Conservation (phyloP, 2,888 invertebrate species). For the Aethes cnicana region DNA sequence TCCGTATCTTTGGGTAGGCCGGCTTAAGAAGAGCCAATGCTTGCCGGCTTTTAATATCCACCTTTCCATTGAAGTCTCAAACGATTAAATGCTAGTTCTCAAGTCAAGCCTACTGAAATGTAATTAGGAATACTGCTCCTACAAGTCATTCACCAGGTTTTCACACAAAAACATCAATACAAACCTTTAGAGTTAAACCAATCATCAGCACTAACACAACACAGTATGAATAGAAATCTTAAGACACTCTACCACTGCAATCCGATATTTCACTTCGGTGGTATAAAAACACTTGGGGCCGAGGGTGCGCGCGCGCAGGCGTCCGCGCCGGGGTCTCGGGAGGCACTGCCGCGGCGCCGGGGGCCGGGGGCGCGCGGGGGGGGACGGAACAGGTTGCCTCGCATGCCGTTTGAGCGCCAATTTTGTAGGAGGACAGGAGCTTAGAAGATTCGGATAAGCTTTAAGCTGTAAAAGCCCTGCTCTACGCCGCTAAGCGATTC, state of each 20-base stretch:
- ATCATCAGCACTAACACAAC: conserved; percentile 28
- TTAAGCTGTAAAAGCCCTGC: no score
- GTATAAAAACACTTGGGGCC: conserved; percentile 44
- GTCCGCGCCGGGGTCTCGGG: conserved; percentile 56
- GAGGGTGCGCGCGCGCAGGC: conserved; percentile 45
- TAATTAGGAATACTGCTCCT: no score
- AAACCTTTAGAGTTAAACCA: conserved; percentile 73
- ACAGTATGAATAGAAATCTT: no score
- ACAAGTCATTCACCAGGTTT: no score
- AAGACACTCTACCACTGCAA: conserved; percentile 79
- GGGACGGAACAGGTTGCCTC: conserved; percentile 71
- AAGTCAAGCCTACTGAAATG: no score
- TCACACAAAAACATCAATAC: no score
- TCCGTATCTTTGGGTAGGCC: no score
- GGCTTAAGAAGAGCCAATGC: no score
- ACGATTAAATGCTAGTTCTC: no score
- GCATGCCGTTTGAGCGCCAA: conserved; percentile 75
- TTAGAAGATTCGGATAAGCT: conserved; percentile 42
- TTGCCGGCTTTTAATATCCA: no score
- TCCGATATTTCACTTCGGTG: conserved; percentile 45
- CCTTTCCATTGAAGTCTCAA: no score
- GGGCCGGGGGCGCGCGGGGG: conserved; percentile 39
- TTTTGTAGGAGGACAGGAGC: conserved; percentile 65
- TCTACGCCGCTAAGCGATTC: no score
- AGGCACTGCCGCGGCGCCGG: conserved; percentile 50